A percentile compares a stretch with the other conserved stretches of the same genome.
These are phyloP conservation scores for Lerista edwardsae DNA, from an alignment of 2,797 vertebrate species.

Conservation along the genomic window DNA sequence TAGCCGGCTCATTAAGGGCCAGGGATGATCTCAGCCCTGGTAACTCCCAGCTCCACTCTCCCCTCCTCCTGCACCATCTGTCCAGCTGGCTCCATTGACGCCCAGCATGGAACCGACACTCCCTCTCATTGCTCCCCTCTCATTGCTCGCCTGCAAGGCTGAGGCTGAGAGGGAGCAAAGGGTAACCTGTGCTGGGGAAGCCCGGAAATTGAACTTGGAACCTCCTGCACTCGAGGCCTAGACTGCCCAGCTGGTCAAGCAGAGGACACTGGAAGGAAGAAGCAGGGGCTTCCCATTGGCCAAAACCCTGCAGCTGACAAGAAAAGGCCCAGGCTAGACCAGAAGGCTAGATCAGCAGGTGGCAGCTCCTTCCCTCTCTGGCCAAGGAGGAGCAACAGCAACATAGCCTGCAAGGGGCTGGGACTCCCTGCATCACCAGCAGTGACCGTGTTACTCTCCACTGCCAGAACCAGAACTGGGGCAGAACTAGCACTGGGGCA, in stretches of 20 bases:
- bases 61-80: neutral
- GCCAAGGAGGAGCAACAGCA: neutral
- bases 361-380: neutral
- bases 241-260: neutral
- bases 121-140: neutral
- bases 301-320: neutral
- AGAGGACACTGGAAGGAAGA: neutral
- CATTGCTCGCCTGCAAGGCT: neutral
- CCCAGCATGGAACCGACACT: neutral
- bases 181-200: neutral
- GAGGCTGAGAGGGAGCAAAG: neutral
- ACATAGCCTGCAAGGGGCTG: neutral
- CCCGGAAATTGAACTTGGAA: neutral
- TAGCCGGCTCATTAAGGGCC: slow-evolving; percentile 60
- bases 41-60: slow-evolving; percentile 12
- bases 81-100: neutral
- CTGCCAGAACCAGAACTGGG: neutral
- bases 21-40: slow-evolving; percentile 52
- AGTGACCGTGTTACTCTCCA: neutral
- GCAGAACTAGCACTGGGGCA: too few species aligned
- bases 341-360: neutral
- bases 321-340: neutral
- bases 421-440: too few species aligned
- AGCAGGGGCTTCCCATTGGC: neutral
- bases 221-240: neutral